Conservation (phyloP, 1,140 invertebrate species). For the fruit fly (Drosophila melanogaster) region Release_6_plus_ISO1_MT NC_004354.4:7951001-7951500, state of each 20-base stretch:
- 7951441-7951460: slow-evolving; percentile 88
- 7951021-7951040: not conserved
- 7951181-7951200: slow-evolving; percentile 3
- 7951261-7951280: slow-evolving; percentile 78
- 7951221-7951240: slow-evolving; percentile 1
- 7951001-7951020: slow-evolving; percentile 10
- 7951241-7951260: slow-evolving; percentile 6
- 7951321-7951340: slow-evolving; percentile 93
- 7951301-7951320: slow-evolving; percentile 93
- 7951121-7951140: slow-evolving; percentile 66
- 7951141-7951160: slow-evolving; percentile 84
- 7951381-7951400: slow-evolving; percentile 89
- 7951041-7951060: slow-evolving; percentile 7
- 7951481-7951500: slow-evolving; percentile 85
- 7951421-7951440: slow-evolving; percentile 89
- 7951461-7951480: slow-evolving; percentile 87
- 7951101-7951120: slow-evolving; percentile 79
- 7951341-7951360: slow-evolving; percentile 93
- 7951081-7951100: slow-evolving; percentile 67
- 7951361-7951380: slow-evolving; percentile 90
- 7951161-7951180: slow-evolving; percentile 53
- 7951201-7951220: slow-evolving; percentile 1
- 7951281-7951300: slow-evolving; percentile 87
- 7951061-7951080: slow-evolving; percentile 19
- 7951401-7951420: slow-evolving; percentile 90